Conservation (phyloP, 2,113 vertebrate species). For the Aptenodytes forsteri region DNA sequence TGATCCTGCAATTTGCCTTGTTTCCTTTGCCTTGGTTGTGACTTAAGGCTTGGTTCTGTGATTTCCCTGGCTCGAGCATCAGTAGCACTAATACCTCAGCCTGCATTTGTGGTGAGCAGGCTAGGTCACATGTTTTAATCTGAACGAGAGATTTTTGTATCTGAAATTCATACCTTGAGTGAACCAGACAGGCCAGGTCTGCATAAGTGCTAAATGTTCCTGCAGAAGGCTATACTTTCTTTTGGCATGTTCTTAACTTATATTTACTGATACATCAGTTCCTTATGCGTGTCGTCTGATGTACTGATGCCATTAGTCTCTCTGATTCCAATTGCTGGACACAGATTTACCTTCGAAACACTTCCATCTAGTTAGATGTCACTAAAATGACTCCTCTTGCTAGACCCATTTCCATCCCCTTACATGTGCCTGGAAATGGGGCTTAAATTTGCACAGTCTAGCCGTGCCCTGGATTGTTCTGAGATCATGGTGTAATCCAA, state of each 20-base stretch:
- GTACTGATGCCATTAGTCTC: not conserved
- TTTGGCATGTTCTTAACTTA: not conserved
- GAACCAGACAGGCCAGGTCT: not conserved
- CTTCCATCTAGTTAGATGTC: not conserved
- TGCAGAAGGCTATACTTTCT: not conserved
- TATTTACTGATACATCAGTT: not conserved
- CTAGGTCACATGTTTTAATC: not conserved
- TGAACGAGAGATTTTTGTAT: not conserved
- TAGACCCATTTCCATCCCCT: not conserved
- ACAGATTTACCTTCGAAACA: not conserved
- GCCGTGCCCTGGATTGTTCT: not conserved
- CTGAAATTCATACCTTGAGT: not conserved
- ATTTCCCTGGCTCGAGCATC: not conserved
- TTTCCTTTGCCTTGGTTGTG: not conserved
- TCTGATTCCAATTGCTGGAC: not conserved
- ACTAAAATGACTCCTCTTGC: not conserved
- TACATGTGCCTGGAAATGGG: not conserved
- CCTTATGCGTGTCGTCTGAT: not conserved
- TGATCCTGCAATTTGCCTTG: fast-evolving
- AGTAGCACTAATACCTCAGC: not conserved
- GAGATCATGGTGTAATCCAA: not conserved
- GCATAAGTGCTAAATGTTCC: not conserved
- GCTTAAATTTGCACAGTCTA: not conserved
- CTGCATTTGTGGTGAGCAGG: not conserved
- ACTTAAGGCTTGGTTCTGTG: not conserved